Percentiles rank a stretch among this genome's conserved stretches.
Evolutionary conservation across 2,888 invertebrate genomes (phyloP).

Genomic region (Pherbina coryleti): DNA sequence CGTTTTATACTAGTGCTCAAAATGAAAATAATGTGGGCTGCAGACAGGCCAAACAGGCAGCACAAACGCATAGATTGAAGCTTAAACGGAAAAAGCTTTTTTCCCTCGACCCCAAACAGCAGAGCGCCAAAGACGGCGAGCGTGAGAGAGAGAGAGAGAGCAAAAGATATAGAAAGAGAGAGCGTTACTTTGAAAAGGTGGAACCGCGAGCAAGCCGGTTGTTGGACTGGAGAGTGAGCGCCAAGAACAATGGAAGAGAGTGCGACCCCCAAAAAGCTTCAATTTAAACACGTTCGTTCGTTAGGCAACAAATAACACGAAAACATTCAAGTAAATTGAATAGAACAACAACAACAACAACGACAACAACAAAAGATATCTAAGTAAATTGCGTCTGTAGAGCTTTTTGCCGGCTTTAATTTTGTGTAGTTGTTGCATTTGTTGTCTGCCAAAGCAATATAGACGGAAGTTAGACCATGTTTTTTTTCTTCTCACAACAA

Average conservation of each 20-base stretch:
- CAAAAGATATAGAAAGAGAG: not conserved
- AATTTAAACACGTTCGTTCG: not conserved
- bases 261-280: not conserved
- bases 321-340: not conserved
- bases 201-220: not conserved
- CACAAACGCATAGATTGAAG: conserved; percentile 7
- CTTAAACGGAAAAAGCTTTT: conserved; percentile 30
- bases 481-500: not conserved
- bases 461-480: not conserved
- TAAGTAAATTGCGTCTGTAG: not conserved
- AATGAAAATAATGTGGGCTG: conserved; percentile 12
- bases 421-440: not conserved
- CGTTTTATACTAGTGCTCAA: conserved; percentile 55
- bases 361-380: not conserved
- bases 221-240: conserved; percentile 32
- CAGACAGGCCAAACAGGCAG: too few species aligned
- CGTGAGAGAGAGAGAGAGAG: too few species aligned
- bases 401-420: not conserved
- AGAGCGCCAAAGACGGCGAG: conserved; percentile 13
- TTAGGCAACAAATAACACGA: not conserved
- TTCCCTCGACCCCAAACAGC: not conserved
- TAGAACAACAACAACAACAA: not conserved
- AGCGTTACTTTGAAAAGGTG: not conserved
- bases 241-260: not conserved
- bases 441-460: not conserved